Conservation (phyloP, 2,113 vertebrate genomes). For the Pterocles orientalis region DNA sequence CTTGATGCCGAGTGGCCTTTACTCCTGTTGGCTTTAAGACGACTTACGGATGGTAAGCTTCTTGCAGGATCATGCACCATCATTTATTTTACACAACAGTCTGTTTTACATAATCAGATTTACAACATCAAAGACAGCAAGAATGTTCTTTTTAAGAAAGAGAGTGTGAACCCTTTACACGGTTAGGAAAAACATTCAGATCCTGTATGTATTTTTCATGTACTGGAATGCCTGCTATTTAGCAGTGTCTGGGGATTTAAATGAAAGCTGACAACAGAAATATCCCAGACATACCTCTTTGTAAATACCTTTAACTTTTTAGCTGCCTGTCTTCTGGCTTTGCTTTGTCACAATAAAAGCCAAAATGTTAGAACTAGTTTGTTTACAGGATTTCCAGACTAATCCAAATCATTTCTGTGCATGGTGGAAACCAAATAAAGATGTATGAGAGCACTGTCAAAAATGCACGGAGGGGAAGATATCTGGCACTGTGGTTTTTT, state of each 20-base stretch:
- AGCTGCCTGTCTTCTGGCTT: not conserved
- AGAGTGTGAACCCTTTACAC: slow-evolving; percentile 27
- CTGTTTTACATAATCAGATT: slow-evolving; percentile 60
- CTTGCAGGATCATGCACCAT: slow-evolving; percentile 39
- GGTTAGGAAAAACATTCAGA: slow-evolving; percentile 25
- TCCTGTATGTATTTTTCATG: slow-evolving; percentile 13
- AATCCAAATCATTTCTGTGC: not conserved
- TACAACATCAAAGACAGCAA: slow-evolving; percentile 52
- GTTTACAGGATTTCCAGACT: slow-evolving; percentile 17
- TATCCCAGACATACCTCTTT: slow-evolving; percentile 7
- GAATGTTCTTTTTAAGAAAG: slow-evolving; percentile 32
- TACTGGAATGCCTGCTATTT: not conserved
- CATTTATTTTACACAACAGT: slow-evolving; percentile 54
- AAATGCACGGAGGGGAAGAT: not conserved
- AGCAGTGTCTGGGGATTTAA: slow-evolving; percentile 31
- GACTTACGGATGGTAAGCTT: slow-evolving; percentile 10
- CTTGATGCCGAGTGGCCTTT: not conserved
- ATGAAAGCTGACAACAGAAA: slow-evolving; percentile 53
- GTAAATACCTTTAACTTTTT: slow-evolving; percentile 46
- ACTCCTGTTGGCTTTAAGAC: not conserved
- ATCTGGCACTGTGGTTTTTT: not conserved
- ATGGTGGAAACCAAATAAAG: not conserved
- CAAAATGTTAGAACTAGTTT: not conserved
- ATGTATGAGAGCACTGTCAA: not conserved
- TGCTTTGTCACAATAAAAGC: slow-evolving; percentile 1